These are phyloP conservation scores for Amphimedon queenslandica DNA, from an alignment of 37 sponge, comb jelly and placozoan species.

Conservation along the genomic window DNA sequence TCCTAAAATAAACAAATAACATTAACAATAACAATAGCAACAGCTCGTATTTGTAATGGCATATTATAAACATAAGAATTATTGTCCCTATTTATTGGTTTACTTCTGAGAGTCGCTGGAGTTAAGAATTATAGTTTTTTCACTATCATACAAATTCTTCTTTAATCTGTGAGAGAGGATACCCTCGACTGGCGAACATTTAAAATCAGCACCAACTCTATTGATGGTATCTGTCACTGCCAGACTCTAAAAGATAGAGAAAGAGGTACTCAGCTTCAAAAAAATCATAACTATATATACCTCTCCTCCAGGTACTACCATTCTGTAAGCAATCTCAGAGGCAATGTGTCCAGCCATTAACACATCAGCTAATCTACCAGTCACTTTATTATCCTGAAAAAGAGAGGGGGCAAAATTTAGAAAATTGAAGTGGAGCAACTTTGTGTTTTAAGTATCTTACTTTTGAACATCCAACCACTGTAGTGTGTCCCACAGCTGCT, in stretches of 20 bases:
- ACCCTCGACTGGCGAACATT: slow-evolving; percentile 86
- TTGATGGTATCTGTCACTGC: slow-evolving; percentile 82
- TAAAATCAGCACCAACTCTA: slow-evolving; percentile 68
- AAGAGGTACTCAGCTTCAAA: background rate
- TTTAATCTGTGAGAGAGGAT: slow-evolving; percentile 78
- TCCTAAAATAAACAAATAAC: too few species aligned
- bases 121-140: slow-evolving; percentile 78
- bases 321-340: slow-evolving; percentile 84
- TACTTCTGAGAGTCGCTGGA: slow-evolving; percentile 59
- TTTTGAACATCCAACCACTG: slow-evolving; percentile 81
- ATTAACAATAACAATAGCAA: too few species aligned
- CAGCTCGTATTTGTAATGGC: too few species aligned
- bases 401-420: background rate
- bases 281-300: slow-evolving; percentile 19
- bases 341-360: slow-evolving; percentile 85
- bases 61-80: too few species aligned
- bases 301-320: slow-evolving; percentile 93
- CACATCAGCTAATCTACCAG: slow-evolving; percentile 89
- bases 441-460: too few species aligned
- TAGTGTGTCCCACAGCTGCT: slow-evolving; percentile 83
- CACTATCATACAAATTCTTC: slow-evolving; percentile 64
- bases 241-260: slow-evolving; percentile 28
- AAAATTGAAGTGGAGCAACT: too few species aligned
- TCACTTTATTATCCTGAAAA: slow-evolving; percentile 61
- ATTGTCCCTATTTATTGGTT: too few species aligned